Percentiles rank a stretch among this genome's conserved stretches.
Evolutionary conservation across 2,888 invertebrate species (phyloP).

Genomic region (Mesodorylaimus sp.): DNA sequence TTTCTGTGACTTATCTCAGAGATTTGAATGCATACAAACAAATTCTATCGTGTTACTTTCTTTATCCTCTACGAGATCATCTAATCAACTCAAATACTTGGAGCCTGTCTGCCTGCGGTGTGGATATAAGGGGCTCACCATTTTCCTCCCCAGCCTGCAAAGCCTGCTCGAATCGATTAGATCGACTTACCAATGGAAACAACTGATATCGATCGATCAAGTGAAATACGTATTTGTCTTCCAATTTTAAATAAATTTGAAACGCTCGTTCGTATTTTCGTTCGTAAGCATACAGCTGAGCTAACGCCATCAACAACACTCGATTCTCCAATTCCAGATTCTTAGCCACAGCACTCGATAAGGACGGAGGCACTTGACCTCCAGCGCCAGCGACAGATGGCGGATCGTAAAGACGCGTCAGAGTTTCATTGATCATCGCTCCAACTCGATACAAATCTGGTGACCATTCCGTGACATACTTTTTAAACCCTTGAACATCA

Average conservation of each 20-base stretch:
- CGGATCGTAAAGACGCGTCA: background rate
- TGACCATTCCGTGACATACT: slow-evolving; percentile 4
- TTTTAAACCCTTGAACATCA: slow-evolving; percentile 5
- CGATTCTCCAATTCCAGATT: slow-evolving; percentile 10
- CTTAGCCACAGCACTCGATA: background rate
- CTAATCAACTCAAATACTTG: too few relatives aligned
- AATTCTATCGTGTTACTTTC: too few relatives aligned
- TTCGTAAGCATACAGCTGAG: slow-evolving; percentile 22
- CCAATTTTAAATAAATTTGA: slow-evolving; percentile 8
- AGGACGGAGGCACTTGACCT: background rate
- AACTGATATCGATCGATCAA: slow-evolving; percentile 25
- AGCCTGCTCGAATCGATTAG: too few relatives aligned
- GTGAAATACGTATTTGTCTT: slow-evolving; percentile 18
- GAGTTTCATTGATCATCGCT: slow-evolving; percentile 8
- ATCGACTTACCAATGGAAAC: slow-evolving; percentile 17
- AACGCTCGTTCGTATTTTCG: slow-evolving; percentile 18
- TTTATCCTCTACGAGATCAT: too few relatives aligned
- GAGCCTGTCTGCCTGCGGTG: too few relatives aligned
- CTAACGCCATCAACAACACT: slow-evolving; percentile 15
- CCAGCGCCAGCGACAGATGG: slow-evolving; percentile 11
- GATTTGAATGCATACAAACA: too few relatives aligned
- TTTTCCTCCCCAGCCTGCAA: too few relatives aligned
- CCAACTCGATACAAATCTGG: slow-evolving; percentile 10
- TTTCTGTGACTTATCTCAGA: too few relatives aligned
- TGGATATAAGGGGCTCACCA: too few relatives aligned